Percentiles rank a stretch among this genome's conserved stretches.
phyloP scores from a whole-genome alignment of 2,797 vertebrate species.

The Pipistrellus kuhlii region DNA sequence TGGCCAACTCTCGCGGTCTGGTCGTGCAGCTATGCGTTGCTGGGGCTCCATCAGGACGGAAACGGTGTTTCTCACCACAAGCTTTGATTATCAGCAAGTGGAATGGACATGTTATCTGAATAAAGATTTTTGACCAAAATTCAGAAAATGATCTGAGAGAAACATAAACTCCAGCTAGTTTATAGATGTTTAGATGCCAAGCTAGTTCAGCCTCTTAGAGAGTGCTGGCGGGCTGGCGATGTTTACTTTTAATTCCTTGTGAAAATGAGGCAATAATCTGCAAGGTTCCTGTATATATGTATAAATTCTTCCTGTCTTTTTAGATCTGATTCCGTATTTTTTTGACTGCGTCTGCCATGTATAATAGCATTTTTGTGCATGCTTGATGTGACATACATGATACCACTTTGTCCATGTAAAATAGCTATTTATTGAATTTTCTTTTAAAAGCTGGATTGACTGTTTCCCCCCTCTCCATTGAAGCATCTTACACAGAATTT shows the following conservation, averaged over 20 bases:
- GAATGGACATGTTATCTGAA: slow-evolving; percentile 90
- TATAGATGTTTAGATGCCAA: slow-evolving; percentile 86
- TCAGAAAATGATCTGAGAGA: slow-evolving; percentile 87
- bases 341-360: slow-evolving; percentile 88
- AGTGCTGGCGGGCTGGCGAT: slow-evolving; percentile 87
- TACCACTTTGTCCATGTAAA: slow-evolving; percentile 94
- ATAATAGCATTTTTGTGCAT: slow-evolving; percentile 94
- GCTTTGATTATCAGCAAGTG: slow-evolving; percentile 89
- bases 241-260: slow-evolving; percentile 95
- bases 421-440: slow-evolving; percentile 92
- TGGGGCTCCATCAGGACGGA: slow-evolving; percentile 89
- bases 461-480: slow-evolving; percentile 81
- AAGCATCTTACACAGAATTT: slow-evolving; percentile 87
- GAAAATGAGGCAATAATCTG: slow-evolving; percentile 99
- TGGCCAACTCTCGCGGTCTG: slow-evolving; percentile 90
- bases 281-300: slow-evolving; percentile 93
- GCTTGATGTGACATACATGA: slow-evolving; percentile 91
- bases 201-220: slow-evolving; percentile 85
- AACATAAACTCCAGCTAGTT: slow-evolving; percentile 86
- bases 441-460: slow-evolving; percentile 87
- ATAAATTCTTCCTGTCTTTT: slow-evolving; percentile 90
- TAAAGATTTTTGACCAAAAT: slow-evolving; percentile 91
- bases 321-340: slow-evolving; percentile 91
- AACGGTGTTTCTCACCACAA: slow-evolving; percentile 86
- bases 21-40: slow-evolving; percentile 98